These are phyloP conservation scores for Drosophila sucinea DNA, from an alignment of 1,140 invertebrate genomes.

Conservation along the genomic window DNA sequence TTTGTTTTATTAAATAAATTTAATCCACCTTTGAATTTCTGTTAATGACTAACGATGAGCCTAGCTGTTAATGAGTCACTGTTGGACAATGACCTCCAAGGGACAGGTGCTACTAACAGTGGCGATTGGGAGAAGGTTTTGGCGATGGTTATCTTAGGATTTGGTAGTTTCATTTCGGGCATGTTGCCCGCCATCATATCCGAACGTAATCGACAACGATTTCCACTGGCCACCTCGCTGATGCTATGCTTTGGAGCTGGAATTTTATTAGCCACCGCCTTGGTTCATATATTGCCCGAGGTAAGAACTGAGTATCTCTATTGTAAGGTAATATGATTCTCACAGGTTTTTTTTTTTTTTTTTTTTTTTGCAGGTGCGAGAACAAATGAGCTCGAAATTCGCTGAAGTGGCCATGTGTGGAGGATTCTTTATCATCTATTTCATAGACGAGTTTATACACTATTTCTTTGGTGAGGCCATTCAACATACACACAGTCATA, in stretches of 20 bases:
- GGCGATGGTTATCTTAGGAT: slow-evolving; percentile 87
- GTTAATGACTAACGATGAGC: slow-evolving; percentile 51
- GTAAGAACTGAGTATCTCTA: slow-evolving; percentile 78
- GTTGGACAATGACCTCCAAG: slow-evolving; percentile 8
- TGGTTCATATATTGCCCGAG: slow-evolving; percentile 93
- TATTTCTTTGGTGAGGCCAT: slow-evolving; percentile 85
- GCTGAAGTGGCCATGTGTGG: slow-evolving; percentile 89
- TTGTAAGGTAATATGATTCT: slow-evolving; percentile 7
- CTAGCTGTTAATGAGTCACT: slow-evolving; percentile 27
- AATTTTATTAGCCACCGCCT: slow-evolving; percentile 91
- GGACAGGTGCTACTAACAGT: slow-evolving; percentile 25
- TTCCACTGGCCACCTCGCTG: slow-evolving; percentile 86
- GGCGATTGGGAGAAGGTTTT: slow-evolving; percentile 86
- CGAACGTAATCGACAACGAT: slow-evolving; percentile 84
- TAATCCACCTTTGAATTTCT: neutral
- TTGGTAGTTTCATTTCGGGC: slow-evolving; percentile 88
- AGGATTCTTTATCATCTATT: slow-evolving; percentile 92
- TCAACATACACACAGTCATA: slow-evolving; percentile 66
- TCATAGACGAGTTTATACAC: slow-evolving; percentile 90
- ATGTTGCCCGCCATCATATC: slow-evolving; percentile 87
- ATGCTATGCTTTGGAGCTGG: slow-evolving; percentile 93
- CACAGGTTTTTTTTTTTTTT: slow-evolving; percentile 2
- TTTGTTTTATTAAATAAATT: neutral
- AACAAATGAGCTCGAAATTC: slow-evolving; percentile 84
- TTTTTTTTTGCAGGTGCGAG: slow-evolving; percentile 66